These are phyloP conservation scores for Leptosomus discolor DNA, from an alignment of 2,113 vertebrate species.

Conservation along the genomic window DNA sequence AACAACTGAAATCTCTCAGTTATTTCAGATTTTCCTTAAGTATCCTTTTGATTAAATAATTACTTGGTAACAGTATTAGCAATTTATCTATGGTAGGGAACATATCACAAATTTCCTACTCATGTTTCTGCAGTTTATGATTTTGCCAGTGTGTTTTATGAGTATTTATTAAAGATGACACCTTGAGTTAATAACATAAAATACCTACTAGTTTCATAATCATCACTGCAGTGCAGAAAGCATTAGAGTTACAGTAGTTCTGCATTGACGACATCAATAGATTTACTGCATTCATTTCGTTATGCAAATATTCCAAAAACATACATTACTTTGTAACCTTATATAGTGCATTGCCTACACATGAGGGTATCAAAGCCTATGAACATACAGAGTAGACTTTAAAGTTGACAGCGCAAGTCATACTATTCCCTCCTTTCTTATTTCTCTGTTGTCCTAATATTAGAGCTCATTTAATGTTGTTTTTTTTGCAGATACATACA, in stretches of 20 bases:
- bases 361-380: neutral
- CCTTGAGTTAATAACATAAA: slow-evolving; percentile 71
- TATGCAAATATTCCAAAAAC: slow-evolving; percentile 47
- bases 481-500: neutral
- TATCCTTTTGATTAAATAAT: slow-evolving; percentile 58
- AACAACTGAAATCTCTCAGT: slow-evolving; percentile 1
- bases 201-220: slow-evolving; percentile 75
- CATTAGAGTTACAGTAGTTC: slow-evolving; percentile 63
- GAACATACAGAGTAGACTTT: neutral
- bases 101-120: neutral
- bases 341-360: neutral
- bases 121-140: slow-evolving; percentile 1
- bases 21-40: slow-evolving; percentile 29
- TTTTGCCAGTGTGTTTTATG: slow-evolving; percentile 50
- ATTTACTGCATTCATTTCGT: slow-evolving; percentile 66
- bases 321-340: slow-evolving; percentile 23
- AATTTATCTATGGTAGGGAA: slow-evolving; percentile 27
- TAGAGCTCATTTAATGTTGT: neutral
- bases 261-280: slow-evolving; percentile 49
- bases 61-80: neutral
- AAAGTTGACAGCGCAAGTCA: neutral
- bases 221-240: slow-evolving; percentile 74
- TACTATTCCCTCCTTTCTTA: neutral
- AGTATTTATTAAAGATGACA: slow-evolving; percentile 60
- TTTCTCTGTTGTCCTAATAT: neutral